phyloP scores from a whole-genome alignment of 2,888 invertebrate species.

The Biston stratarius region DNA sequence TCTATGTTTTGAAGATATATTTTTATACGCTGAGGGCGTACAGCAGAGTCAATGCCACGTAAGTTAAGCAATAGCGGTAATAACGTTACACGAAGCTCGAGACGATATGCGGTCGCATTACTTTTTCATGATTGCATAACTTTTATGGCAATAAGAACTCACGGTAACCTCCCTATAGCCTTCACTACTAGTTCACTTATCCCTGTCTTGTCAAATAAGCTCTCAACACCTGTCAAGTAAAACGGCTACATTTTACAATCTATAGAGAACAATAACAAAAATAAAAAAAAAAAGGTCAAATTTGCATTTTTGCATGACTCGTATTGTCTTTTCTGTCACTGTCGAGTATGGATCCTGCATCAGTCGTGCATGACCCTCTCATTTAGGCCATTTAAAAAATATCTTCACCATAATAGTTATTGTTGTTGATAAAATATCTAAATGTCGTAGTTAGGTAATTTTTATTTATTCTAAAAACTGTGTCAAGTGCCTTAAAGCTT shows the following conservation, averaged over 20 bases:
- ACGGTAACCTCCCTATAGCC: too few species aligned
- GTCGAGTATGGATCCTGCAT: conserved; percentile 66
- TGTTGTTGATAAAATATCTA: conserved; percentile 49
- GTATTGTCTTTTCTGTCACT: conserved; percentile 56
- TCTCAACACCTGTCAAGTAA: neutral
- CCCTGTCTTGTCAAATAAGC: too few species aligned
- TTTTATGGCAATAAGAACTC: too few species aligned
- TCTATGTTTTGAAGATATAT: too few species aligned
- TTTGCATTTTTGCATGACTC: conserved; percentile 59
- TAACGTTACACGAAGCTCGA: too few species aligned
- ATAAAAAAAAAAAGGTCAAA: neutral
- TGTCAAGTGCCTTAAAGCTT: conserved; percentile 48
- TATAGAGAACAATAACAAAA: neutral
- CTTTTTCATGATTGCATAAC: too few species aligned
- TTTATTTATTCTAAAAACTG: conserved; percentile 28
- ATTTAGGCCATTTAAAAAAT: conserved; percentile 56
- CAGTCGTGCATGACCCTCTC: conserved; percentile 70
- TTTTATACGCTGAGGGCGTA: too few species aligned
- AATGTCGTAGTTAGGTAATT: conserved; percentile 54
- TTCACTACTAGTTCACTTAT: neutral
- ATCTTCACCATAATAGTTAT: conserved; percentile 58
- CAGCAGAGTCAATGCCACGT: too few species aligned
- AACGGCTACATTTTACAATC: neutral
- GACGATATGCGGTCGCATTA: too few species aligned
- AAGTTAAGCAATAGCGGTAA: too few species aligned